Evolutionary conservation across 2,113 vertebrate genomes (phyloP), one percentile per base, ranked within the genome.

Genomic region (Gavia stellata): DNA sequence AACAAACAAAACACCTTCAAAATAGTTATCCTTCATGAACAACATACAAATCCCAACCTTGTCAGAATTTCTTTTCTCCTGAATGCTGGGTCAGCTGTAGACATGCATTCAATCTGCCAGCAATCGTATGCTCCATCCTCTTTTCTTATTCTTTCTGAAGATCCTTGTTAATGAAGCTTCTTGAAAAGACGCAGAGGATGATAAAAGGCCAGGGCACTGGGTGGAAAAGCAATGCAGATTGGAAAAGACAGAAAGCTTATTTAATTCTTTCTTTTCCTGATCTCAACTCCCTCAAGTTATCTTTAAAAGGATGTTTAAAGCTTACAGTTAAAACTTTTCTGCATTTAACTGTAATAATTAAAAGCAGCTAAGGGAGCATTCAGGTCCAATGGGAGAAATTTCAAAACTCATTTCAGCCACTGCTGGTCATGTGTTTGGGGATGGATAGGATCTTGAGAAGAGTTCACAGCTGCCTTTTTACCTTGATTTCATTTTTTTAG

Each of bases 101-200:
- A 91, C 24, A 28, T 21, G 29, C 44, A 40, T 80, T 78, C 67
- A 70, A 6, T 49, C 81, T 93, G 45, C 49, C 77, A 82, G 74
- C 33, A n/a, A 26, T 50, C 2, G 0, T 94, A 12, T 62, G 45
- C 85, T 88, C 75, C 23, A 24, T 75, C 62, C 53, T 94, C 47
- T 91, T 97, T 88, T 95, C 94, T 90, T 92, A 95, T 92, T 95
- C 93, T 88, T 92, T 97, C 88, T 93, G 87, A 96, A 97, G 84
- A 90, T 89, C 88, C 70, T 88, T 77, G 33, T 72, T 96, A 92
- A 83, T 78, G 81, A 94, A 95, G 44, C 77, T 90, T 81, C 86
- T 88, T 80, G 78, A 96, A 78, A 58, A 73, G 72, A 47, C 72
- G 38, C 45, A 74, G 68, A 78, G 38, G 44, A 92, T 88, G 73